These are phyloP conservation scores for Penaeus monodon DNA, from an alignment of 2,888 invertebrate genomes.

Conservation along the genomic window DNA sequence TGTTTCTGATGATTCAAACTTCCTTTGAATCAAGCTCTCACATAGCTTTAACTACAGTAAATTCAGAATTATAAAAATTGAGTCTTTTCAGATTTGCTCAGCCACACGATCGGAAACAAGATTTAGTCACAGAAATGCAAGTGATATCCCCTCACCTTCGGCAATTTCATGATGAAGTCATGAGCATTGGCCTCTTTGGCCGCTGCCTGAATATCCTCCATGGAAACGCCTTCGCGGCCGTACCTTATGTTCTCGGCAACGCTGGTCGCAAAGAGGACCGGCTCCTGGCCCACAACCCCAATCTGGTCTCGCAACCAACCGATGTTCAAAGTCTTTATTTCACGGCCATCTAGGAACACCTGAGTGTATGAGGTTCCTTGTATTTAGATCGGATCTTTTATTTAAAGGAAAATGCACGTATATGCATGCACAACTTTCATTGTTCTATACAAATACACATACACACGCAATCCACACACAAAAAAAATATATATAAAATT, in stretches of 20 bases:
- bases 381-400: too few species aligned
- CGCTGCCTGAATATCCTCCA: slow-evolving; percentile 79
- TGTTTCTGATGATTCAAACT: too few species aligned
- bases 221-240: slow-evolving; percentile 74
- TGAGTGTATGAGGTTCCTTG: background rate
- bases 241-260: slow-evolving; percentile 93
- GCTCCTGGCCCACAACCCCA: slow-evolving; percentile 92
- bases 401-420: background rate
- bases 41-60: too few species aligned
- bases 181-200: slow-evolving; percentile 83
- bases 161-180: slow-evolving; percentile 80
- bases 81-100: too few species aligned
- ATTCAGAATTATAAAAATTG: too few species aligned
- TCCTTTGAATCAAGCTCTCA: too few species aligned
- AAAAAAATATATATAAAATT: background rate
- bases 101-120: too few species aligned
- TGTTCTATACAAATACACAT: background rate
- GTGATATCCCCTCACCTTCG: slow-evolving; percentile 73
- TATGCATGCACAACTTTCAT: background rate
- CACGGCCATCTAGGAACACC: slow-evolving; percentile 75
- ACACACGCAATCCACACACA: background rate
- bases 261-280: slow-evolving; percentile 87
- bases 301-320: slow-evolving; percentile 81
- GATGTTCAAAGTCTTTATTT: slow-evolving; percentile 79
- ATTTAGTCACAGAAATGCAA: too few species aligned